These are phyloP conservation scores for Protonibea diacanthus DNA, from an alignment of 2,797 vertebrate genomes.

Conservation along the genomic window DNA sequence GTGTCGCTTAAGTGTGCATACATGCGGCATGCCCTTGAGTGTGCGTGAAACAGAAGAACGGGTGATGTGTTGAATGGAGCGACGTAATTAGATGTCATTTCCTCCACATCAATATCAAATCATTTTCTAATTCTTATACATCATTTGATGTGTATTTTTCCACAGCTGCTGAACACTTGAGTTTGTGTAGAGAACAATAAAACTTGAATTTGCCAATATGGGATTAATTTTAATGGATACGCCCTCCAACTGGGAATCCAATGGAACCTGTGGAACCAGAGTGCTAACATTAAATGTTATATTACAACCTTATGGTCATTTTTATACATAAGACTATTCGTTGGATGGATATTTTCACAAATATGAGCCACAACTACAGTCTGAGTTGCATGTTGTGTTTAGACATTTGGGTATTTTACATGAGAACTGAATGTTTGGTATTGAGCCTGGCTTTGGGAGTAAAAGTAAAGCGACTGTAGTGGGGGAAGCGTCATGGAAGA, in stretches of 20 bases:
- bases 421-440: background rate
- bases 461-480: background rate
- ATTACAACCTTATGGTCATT: background rate
- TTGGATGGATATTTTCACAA: background rate
- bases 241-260: too few species aligned
- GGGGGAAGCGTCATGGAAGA: too few species aligned
- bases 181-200: background rate
- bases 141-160: background rate
- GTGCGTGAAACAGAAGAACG: background rate
- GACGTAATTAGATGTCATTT: conserved; percentile 1
- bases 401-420: background rate
- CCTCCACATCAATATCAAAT: conserved; percentile 7
- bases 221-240: too few species aligned
- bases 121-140: background rate
- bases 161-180: background rate
- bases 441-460: background rate
- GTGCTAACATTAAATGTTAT: background rate
- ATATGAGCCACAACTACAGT: background rate
- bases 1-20: conserved; percentile 45
- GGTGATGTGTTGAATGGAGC: conserved; percentile 18
- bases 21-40: conserved; percentile 18
- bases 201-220: background rate
- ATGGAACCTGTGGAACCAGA: background rate
- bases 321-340: too few species aligned
- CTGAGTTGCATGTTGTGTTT: too few species aligned